Conservation (phyloP, 2,888 invertebrate genomes). For the Ornithoptera priamus region DNA sequence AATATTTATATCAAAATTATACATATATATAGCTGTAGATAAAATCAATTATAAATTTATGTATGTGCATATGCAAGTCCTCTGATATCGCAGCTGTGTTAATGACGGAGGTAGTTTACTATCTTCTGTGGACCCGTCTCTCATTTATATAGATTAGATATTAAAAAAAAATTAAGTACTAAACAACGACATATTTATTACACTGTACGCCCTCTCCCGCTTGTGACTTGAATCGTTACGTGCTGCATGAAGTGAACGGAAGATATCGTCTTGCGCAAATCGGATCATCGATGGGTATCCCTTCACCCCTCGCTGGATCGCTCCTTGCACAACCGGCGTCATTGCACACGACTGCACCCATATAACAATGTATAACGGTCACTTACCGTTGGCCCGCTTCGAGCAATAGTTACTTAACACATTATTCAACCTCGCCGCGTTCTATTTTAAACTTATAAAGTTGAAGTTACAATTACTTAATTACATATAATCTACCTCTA, state of each 20-base stretch:
- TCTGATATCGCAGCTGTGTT: too few species aligned
- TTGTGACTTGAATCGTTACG: slow-evolving; percentile 31
- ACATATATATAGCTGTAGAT: too few species aligned
- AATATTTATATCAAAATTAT: too few species aligned
- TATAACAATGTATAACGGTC: slow-evolving; percentile 20
- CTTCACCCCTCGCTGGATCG: slow-evolving; percentile 14
- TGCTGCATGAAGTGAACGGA: slow-evolving; percentile 58
- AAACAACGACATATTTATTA: too few species aligned
- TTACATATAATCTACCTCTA: too few species aligned
- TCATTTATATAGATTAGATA: too few species aligned
- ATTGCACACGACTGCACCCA: slow-evolving; percentile 12
- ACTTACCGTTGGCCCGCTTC: background rate
- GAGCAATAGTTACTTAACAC: background rate
- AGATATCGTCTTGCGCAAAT: slow-evolving; percentile 58
- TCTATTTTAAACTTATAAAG: background rate
- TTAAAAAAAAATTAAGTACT: too few species aligned
- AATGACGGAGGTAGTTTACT: too few species aligned
- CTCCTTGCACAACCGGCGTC: slow-evolving; percentile 24
- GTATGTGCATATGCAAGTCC: too few species aligned
- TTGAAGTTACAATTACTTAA: too few species aligned
- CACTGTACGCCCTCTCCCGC: slow-evolving; percentile 1
- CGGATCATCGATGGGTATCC: slow-evolving; percentile 36
- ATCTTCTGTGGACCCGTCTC: too few species aligned
- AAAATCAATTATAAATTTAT: too few species aligned
- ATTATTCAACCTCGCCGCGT: background rate